Percentiles rank a stretch among this genome's conserved stretches.
Conservation (phyloP, 2,888 invertebrate species). For the Buathra laborator region DNA sequence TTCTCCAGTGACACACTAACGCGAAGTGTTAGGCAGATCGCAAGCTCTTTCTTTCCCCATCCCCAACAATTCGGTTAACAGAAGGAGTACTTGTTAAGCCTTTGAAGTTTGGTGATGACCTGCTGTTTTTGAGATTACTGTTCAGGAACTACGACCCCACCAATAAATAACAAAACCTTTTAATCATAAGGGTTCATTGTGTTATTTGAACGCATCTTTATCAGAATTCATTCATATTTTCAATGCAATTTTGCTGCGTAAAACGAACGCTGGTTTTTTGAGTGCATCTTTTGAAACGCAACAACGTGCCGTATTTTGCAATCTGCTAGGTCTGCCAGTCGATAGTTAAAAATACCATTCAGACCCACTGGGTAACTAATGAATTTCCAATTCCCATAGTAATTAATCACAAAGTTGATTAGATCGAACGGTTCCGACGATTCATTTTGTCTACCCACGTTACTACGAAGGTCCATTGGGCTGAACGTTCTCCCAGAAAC, state of each 20-base stretch:
- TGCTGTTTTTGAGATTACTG: not conserved
- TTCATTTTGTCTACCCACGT: slow-evolving; percentile 20
- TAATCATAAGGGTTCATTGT: not conserved
- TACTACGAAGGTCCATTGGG: not conserved
- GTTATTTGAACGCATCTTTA: too few species aligned
- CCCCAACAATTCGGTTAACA: not conserved
- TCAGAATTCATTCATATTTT: too few species aligned
- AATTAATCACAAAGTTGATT: slow-evolving; percentile 23
- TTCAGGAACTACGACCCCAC: not conserved
- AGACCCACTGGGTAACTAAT: not conserved
- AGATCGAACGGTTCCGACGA: not conserved
- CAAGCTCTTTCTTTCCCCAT: not conserved
- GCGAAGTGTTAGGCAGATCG: not conserved
- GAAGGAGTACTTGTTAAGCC: not conserved
- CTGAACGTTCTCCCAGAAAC: slow-evolving; percentile 15
- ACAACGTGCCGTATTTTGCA: not conserved
- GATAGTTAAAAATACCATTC: slow-evolving; percentile 1
- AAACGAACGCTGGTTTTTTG: not conserved
- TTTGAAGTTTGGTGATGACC: not conserved
- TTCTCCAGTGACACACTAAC: not conserved
- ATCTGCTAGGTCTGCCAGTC: not conserved
- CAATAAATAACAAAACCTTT: not conserved
- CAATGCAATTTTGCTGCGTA: not conserved
- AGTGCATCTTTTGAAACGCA: not conserved
- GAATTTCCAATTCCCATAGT: slow-evolving; percentile 26